Base-by-base conservation (phyloP, 2,888 invertebrate species). In the Drosophila buzzatii region DNA sequence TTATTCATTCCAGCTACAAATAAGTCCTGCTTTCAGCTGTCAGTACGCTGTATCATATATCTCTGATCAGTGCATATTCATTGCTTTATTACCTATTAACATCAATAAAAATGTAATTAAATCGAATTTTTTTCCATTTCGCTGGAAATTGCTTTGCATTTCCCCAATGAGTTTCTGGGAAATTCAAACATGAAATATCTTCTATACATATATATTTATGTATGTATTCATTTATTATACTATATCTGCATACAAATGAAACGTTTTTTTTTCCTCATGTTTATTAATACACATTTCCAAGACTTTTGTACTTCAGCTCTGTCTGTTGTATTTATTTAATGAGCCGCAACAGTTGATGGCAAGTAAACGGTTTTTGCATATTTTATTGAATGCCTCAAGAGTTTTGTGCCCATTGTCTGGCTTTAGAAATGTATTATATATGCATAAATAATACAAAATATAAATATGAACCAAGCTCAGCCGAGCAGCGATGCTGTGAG, bases 361-460 rank as follows among this genome's bases (percentile, higher is more conserved):
- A 23, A 16, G 23, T 33, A 69, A 67, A 47, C 18, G n/a, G 18
- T 7, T 16, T 37, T 51, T 44, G 37, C 42, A 44, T 63, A 27
- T 35, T 23, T 37, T 57, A 56, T 69, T 37, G 39, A 44, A 33
- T 51, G 16, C 7, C 20, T 9, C 7, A 16, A 33, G 10, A 14
- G 55, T 27, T 35, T 45, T 1, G 37, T 14, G 37, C 53, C 84
- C 83, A 87, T 72, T 44, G 85, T 87, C 23, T 6, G 41, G 23
- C 62, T 37, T 53, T 59, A 23, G 53, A 42, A 59, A 42, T 55
- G 55, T 67, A 85, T 82, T 76, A 76, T 70, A 73, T 70, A 79
- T 90, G 80, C 90, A 88, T 88, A 90, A 85, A 90, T 82, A 90
- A 88, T 73, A 76, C 73, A 76, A 75, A 73, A 80, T 77, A 90